Conservation (phyloP, 1,140 invertebrate species). For the Drosophila nasuta region DNA sequence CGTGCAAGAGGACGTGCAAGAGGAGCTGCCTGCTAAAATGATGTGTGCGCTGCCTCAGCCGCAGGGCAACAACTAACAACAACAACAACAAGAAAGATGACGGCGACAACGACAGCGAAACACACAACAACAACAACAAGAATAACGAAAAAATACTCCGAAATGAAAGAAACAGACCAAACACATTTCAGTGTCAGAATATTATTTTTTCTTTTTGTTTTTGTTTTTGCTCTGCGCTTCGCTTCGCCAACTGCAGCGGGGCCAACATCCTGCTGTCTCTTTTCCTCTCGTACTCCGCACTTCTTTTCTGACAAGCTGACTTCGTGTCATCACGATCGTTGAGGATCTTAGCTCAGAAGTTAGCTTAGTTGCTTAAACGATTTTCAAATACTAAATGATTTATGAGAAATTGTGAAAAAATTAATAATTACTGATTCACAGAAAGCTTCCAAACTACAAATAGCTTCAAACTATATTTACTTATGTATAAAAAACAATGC, state of each 20-base stretch:
- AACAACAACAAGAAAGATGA: conserved; percentile 6
- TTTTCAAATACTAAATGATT: too few relatives aligned
- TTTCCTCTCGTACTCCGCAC: too few relatives aligned
- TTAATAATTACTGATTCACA: too few relatives aligned
- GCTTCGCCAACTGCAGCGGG: not conserved
- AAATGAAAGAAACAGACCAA: conserved; percentile 37
- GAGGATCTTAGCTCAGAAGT: too few relatives aligned
- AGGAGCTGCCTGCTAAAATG: conserved; percentile 17
- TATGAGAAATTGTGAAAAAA: too few relatives aligned
- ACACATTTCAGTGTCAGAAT: conserved; percentile 46
- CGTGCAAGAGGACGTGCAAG: not conserved
- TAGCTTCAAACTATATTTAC: too few relatives aligned
- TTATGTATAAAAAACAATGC: too few relatives aligned
- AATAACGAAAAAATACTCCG: conserved; percentile 11
- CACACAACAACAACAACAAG: not conserved
- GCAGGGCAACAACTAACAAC: conserved; percentile 23
- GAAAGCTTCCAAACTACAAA: too few relatives aligned
- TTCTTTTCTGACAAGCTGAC: too few relatives aligned
- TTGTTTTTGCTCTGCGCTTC: conserved; percentile 1
- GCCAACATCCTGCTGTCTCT: too few relatives aligned
- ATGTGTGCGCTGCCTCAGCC: conserved; percentile 40
- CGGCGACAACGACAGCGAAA: conserved; percentile 2
- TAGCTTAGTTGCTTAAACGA: too few relatives aligned
- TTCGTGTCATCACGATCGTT: too few relatives aligned
- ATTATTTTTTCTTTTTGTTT: not conserved